Conservation (phyloP, 1,140 invertebrate species). For the Philotrypesis tridentata region DNA sequence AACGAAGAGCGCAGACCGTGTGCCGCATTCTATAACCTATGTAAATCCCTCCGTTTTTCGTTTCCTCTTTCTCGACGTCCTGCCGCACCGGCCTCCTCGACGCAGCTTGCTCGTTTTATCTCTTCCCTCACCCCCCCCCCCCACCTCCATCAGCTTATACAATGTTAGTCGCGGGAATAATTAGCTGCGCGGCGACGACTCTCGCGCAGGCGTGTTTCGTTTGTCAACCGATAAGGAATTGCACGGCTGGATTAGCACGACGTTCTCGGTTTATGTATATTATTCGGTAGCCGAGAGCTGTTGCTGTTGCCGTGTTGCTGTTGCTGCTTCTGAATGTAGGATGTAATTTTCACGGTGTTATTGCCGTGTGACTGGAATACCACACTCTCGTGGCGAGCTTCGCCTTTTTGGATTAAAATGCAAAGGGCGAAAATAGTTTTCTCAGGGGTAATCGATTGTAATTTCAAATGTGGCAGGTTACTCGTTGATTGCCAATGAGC, state of each 20-base stretch:
- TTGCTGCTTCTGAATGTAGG: background rate
- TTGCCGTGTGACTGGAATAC: background rate
- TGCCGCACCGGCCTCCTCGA: no score
- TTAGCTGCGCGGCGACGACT: slow-evolving; percentile 21
- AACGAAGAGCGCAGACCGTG: background rate
- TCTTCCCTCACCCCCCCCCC: background rate
- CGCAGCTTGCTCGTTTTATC: background rate
- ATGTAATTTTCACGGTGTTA: slow-evolving; percentile 14
- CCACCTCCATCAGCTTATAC: no score
- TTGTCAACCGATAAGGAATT: slow-evolving; percentile 11
- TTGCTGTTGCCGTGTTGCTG: background rate
- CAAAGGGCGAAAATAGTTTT: background rate
- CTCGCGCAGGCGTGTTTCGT: slow-evolving; percentile 28
- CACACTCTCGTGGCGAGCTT: background rate
- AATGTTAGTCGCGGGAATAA: background rate
- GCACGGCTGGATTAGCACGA: slow-evolving; percentile 1
- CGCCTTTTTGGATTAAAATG: background rate
- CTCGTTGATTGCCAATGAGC: background rate
- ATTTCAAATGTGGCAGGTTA: background rate
- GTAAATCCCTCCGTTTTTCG: slow-evolving; percentile 34
- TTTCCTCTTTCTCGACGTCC: background rate
- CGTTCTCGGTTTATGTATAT: slow-evolving; percentile 7
- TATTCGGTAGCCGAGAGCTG: slow-evolving; percentile 31
- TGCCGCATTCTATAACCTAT: slow-evolving; percentile 7
- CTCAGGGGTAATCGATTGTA: background rate